Conservation (phyloP, 2,888 invertebrate species). For the Papilio protenor region DNA sequence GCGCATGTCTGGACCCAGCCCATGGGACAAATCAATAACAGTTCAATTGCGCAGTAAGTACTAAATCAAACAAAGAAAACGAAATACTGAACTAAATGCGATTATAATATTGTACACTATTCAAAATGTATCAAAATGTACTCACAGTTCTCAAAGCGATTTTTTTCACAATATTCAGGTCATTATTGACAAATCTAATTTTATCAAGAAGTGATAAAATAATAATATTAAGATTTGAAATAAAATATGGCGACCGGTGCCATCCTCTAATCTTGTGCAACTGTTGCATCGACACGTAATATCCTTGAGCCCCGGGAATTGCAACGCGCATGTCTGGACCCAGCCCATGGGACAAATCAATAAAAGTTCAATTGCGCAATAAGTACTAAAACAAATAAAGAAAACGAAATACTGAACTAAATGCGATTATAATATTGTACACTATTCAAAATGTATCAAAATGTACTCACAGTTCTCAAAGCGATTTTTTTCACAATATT, state of each 20-base stretch:
- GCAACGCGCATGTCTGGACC: constrained; percentile 45
- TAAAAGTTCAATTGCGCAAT: not conserved
- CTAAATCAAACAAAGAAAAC: constrained; percentile 32
- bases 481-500: not conserved
- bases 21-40: constrained; percentile 18
- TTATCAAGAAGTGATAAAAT: no score
- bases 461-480: not conserved
- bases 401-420: not conserved
- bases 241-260: not conserved
- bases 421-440: no score
- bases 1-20: constrained; percentile 45
- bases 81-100: no score
- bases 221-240: not conserved
- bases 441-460: no score
- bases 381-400: constrained; percentile 30
- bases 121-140: no score
- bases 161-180: not conserved
- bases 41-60: not conserved
- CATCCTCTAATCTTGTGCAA: not conserved
- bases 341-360: constrained; percentile 30
- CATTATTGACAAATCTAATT: not conserved
- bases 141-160: not conserved
- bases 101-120: no score
- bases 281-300: not conserved
- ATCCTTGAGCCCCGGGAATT: constrained; percentile 26